phyloP scores from a whole-genome alignment of 1,140 invertebrate species.

The Drosophila truncata region DNA sequence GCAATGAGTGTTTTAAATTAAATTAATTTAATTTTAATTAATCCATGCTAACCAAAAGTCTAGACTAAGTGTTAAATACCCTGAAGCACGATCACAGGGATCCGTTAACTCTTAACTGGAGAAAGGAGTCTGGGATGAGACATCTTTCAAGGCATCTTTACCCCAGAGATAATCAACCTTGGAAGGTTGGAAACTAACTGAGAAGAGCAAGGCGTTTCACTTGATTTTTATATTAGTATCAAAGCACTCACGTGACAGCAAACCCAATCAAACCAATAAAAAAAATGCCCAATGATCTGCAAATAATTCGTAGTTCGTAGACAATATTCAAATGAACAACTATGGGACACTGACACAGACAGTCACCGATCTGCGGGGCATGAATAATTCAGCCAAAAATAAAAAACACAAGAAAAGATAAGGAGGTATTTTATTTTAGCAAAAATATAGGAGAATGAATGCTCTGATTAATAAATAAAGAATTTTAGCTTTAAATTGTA shows the following conservation, averaged over 20 bases:
- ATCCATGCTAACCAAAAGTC: slow-evolving; percentile 50
- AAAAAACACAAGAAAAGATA: background rate
- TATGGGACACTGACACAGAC: slow-evolving; percentile 10
- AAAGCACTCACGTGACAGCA: slow-evolving; percentile 13
- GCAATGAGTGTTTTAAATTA: slow-evolving; percentile 6
- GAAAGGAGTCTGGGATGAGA: background rate
- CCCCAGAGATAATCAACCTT: background rate
- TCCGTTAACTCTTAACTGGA: background rate
- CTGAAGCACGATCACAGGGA: slow-evolving; percentile 16
- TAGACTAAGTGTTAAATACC: slow-evolving; percentile 42
- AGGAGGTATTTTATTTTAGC: background rate
- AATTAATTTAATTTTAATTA: background rate
- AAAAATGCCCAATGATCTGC: slow-evolving; percentile 8
- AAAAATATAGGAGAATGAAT: background rate
- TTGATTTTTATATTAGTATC: slow-evolving; percentile 19
- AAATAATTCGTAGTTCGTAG: background rate
- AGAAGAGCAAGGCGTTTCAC: background rate
- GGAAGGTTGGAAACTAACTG: background rate
- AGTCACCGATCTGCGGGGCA: slow-evolving; percentile 16
- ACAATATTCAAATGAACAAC: slow-evolving; percentile 8
- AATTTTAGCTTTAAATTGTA: too few species aligned
- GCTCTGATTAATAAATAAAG: background rate
- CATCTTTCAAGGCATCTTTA: background rate
- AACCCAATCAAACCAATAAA: slow-evolving; percentile 16
- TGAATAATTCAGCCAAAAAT: slow-evolving; percentile 43